A percentile compares a stretch with the other conserved stretches of the same genome.
phyloP scores from a whole-genome alignment of 2,888 invertebrate species.

The Lasioglossum morio region DNA sequence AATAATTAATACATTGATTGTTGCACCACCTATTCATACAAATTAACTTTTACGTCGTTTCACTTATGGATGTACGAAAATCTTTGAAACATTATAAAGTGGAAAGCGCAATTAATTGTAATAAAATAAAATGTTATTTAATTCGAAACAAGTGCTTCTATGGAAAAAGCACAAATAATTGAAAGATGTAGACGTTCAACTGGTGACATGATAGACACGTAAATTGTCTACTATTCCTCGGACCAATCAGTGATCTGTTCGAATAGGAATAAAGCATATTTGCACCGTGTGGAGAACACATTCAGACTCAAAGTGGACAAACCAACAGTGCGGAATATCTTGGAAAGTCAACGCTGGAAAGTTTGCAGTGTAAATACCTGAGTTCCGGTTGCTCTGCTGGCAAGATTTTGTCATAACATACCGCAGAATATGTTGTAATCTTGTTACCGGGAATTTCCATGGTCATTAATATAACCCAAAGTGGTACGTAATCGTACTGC shows the following conservation, averaged over 20 bases:
- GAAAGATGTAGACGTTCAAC: neutral
- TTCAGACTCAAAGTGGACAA: constrained; percentile 1
- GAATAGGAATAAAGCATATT: constrained; percentile 13
- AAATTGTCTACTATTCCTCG: neutral
- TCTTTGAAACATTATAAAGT: neutral
- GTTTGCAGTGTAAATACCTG: constrained; percentile 17
- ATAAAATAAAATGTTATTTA: neutral
- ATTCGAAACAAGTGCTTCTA: neutral
- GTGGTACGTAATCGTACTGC: neutral
- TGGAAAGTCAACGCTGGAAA: constrained; percentile 21
- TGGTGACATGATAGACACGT: neutral
- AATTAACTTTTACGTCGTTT: neutral
- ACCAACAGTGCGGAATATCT: neutral
- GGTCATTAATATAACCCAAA: neutral
- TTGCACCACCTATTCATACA: neutral
- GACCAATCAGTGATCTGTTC: constrained; percentile 12
- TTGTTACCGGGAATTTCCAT: neutral
- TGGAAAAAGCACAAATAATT: neutral
- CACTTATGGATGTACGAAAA: neutral
- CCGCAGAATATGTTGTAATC: neutral
- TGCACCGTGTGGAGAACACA: constrained; percentile 1
- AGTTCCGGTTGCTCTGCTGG: neutral
- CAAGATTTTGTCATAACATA: constrained; percentile 12
- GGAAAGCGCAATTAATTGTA: neutral
- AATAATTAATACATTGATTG: neutral